A percentile compares a stretch with the other conserved stretches of the same genome.
phyloP scores from a whole-genome alignment of 2,797 vertebrate species.

The Cephalopachus bancanus region DNA sequence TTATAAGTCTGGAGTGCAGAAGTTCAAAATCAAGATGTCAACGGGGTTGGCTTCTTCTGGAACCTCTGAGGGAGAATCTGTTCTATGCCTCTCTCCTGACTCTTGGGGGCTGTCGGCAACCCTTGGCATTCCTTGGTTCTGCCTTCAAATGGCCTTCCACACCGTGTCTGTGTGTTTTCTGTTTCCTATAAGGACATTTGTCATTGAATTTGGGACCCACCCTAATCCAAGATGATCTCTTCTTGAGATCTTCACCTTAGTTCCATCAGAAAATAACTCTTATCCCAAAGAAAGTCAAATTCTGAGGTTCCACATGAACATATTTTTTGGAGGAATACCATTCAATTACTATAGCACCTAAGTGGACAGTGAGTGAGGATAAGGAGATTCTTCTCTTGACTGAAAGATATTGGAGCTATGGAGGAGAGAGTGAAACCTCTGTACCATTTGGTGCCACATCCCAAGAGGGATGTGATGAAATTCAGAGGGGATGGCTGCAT shows the following conservation, averaged over 20 bases:
- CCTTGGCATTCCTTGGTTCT: neutral
- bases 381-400: neutral
- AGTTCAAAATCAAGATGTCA: neutral
- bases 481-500: accelerated
- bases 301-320: neutral
- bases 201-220: neutral
- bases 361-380: neutral
- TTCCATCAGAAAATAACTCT: neutral
- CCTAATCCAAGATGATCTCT: neutral
- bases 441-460: neutral
- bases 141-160: neutral
- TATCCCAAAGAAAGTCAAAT: neutral
- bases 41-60: neutral
- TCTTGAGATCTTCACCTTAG: neutral
- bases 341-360: neutral
- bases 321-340: neutral
- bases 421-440: neutral
- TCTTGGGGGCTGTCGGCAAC: neutral
- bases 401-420: neutral
- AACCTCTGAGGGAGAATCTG: neutral
- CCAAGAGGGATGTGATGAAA: neutral
- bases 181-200: neutral
- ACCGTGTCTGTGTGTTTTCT: neutral
- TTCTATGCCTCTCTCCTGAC: neutral
- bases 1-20: neutral